Conservation (phyloP, 2,888 invertebrate species). For the Tridacna crocea region DNA sequence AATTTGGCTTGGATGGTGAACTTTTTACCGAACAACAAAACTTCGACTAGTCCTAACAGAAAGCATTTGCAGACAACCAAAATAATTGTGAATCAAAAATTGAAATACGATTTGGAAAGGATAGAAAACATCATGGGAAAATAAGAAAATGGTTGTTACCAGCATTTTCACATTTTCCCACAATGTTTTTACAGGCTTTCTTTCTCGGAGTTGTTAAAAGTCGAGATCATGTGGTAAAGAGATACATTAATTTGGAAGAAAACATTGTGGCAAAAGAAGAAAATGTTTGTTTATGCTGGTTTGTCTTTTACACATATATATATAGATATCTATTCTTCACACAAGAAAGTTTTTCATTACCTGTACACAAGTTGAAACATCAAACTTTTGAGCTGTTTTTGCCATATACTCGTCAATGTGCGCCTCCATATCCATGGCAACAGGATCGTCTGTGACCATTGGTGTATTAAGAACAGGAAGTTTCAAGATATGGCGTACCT, state of each 20-base stretch:
- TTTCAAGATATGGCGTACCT: conserved; percentile 89
- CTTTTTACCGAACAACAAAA: no score
- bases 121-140: no score
- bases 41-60: no score
- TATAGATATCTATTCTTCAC: neutral
- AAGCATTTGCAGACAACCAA: no score
- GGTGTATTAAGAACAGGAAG: conserved; percentile 67
- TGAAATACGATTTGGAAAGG: no score
- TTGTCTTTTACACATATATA: neutral
- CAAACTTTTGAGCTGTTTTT: conserved; percentile 89
- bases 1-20: no score
- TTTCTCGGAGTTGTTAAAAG: no score
- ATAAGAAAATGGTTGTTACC: no score
- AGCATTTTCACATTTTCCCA: no score
- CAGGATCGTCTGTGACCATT: conserved; percentile 38
- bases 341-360: conserved; percentile 82
- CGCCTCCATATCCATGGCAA: conserved; percentile 77
- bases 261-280: neutral
- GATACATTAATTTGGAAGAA: neutral
- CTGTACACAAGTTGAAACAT: conserved; percentile 85
- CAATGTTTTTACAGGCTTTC: no score
- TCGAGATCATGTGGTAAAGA: no score
- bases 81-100: no score
- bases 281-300: neutral
- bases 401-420: conserved; percentile 88